phyloP scores from a whole-genome alignment of 1,140 invertebrate genomes.

The Chionoecetes opilio region DNA sequence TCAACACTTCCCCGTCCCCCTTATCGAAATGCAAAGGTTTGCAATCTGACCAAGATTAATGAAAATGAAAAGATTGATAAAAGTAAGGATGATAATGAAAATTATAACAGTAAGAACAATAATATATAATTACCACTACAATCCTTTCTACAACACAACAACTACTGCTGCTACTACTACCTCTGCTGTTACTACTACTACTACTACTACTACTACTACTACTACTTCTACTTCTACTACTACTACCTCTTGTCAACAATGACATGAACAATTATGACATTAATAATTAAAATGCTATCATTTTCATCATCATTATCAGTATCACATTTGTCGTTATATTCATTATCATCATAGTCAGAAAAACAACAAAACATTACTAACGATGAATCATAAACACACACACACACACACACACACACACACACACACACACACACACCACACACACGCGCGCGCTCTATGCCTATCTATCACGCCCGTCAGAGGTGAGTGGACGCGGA shows the following conservation, averaged over 20 bases:
- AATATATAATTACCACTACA: not conserved
- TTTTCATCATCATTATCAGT: too few relatives aligned
- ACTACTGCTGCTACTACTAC: not conserved
- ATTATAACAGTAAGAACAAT: not conserved
- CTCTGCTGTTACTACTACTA: not conserved
- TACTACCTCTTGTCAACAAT: too few relatives aligned
- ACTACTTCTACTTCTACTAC: too few relatives aligned
- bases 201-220: not conserved
- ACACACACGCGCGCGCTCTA: not conserved
- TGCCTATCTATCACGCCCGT: not conserved
- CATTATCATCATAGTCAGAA: too few relatives aligned
- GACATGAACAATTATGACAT: too few relatives aligned
- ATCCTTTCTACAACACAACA: not conserved
- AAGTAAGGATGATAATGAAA: not conserved
- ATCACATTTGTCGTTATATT: too few relatives aligned
- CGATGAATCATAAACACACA: not conserved
- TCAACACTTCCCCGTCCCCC: not conserved
- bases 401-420: not conserved
- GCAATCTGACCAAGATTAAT: not conserved
- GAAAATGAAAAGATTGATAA: not conserved
- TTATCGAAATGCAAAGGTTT: not conserved
- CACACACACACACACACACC: not conserved
- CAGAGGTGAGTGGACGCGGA: not conserved
- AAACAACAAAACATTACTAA: not conserved
- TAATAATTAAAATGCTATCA: too few relatives aligned